A percentile compares a stretch with the other conserved stretches of the same genome.
Conservation (phyloP, 2,888 invertebrate species). For the Diadegma fenestrale region DNA sequence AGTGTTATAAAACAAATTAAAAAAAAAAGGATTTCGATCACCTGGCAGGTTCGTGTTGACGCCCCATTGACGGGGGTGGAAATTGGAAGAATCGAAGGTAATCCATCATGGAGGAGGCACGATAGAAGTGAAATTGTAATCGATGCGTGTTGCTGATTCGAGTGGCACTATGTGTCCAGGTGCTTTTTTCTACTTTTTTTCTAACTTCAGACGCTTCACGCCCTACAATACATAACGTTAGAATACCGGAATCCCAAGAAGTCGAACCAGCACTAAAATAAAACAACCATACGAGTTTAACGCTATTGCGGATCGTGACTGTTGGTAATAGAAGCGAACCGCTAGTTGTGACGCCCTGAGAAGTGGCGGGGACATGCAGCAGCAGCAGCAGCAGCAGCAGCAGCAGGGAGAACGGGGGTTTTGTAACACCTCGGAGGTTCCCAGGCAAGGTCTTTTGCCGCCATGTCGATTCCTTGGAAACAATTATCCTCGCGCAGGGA, state of each 20-base stretch:
- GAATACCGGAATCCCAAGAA: not conserved
- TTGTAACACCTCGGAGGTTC: conserved; percentile 78
- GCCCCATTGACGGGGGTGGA: not conserved
- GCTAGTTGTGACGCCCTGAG: conserved; percentile 76
- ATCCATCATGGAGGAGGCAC: not conserved
- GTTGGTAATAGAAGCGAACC: conserved; percentile 71
- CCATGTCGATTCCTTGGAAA: conserved; percentile 81
- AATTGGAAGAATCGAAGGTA: conserved; percentile 1
- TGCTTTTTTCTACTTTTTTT: not conserved
- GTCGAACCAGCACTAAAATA: not conserved
- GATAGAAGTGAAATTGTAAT: not conserved
- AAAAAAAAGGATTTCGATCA: not conserved
- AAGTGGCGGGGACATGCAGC: conserved; percentile 28
- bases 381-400: too few species aligned
- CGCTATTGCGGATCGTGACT: conserved; percentile 74
- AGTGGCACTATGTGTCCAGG: not conserved
- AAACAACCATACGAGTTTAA: conserved; percentile 32
- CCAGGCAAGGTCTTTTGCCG: conserved; percentile 80
- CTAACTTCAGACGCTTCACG: not conserved
- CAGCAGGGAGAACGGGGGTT: conserved; percentile 8
- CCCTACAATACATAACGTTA: not conserved
- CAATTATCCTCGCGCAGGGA: conserved; percentile 79
- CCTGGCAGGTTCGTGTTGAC: not conserved
- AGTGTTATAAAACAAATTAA: too few species aligned
- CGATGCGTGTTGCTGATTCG: conserved; percentile 1